These are phyloP conservation scores for Drosophila willistoni DNA, from an alignment of 1,140 invertebrate genomes.

Conservation along the genomic window DNA sequence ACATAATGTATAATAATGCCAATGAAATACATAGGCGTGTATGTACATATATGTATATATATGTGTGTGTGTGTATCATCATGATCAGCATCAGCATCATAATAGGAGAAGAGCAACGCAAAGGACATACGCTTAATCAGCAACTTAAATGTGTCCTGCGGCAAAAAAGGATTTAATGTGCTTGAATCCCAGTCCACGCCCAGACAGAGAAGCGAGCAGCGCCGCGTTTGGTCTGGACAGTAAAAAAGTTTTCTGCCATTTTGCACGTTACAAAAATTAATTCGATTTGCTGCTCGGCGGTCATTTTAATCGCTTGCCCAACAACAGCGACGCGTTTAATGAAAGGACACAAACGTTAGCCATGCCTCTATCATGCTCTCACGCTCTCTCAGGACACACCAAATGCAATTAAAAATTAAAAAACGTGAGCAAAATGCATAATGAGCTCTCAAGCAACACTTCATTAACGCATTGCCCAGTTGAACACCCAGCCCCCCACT, in stretches of 20 bases:
- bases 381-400: constrained; percentile 34
- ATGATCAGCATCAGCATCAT: background rate
- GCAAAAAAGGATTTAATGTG: constrained; percentile 74
- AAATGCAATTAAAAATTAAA: constrained; percentile 76
- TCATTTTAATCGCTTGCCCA: constrained; percentile 74
- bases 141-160: constrained; percentile 80
- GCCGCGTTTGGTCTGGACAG: background rate
- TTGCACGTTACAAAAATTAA: constrained; percentile 83
- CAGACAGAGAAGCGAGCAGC: background rate
- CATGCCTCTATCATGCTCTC: background rate
- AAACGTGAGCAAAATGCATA: constrained; percentile 79
- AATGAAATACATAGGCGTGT: constrained; percentile 31
- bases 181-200: background rate
- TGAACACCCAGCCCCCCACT: background rate
- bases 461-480: constrained; percentile 74
- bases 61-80: background rate
- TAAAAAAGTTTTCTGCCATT: constrained; percentile 56
- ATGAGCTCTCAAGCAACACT: constrained; percentile 77
- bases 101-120: background rate
- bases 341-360: constrained; percentile 51
- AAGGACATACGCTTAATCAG: constrained; percentile 65
- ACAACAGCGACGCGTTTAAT: constrained; percentile 54
- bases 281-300: constrained; percentile 81
- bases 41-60: background rate
- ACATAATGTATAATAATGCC: constrained; percentile 60